Evolutionary conservation across 2,797 vertebrate species (phyloP).

Genomic region (Diplodus sargus): DNA sequence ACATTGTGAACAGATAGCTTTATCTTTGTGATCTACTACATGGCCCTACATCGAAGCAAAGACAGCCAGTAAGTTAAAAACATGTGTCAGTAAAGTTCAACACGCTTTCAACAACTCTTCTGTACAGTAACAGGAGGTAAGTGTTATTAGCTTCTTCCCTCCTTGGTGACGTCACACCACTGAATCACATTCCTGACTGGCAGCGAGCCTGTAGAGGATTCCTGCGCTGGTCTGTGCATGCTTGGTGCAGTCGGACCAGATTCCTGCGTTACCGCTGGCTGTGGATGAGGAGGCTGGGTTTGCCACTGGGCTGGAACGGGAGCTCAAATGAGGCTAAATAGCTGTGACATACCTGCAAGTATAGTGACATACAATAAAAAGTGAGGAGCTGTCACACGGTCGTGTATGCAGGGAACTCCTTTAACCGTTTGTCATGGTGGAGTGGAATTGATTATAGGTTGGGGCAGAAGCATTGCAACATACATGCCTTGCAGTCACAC

Average conservation of each 20-base stretch:
- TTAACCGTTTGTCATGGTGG: neutral
- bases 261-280: constrained; percentile 71
- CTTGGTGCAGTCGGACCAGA: constrained; percentile 81
- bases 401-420: constrained; percentile 6
- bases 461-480: neutral
- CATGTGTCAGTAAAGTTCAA: neutral
- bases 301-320: constrained; percentile 62
- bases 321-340: constrained; percentile 41
- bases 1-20: neutral
- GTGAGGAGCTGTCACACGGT: constrained; percentile 9
- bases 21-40: too few species aligned
- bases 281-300: constrained; percentile 56
- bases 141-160: constrained; percentile 24
- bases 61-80: neutral
- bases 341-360: constrained; percentile 35
- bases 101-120: neutral
- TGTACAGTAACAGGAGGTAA: constrained; percentile 8
- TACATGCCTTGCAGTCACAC: neutral
- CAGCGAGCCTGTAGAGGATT: constrained; percentile 76
- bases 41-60: neutral
- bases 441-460: neutral
- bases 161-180: constrained; percentile 70
- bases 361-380: constrained; percentile 31
- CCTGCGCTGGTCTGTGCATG: constrained; percentile 85
- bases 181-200: constrained; percentile 75